A percentile compares a stretch with the other conserved stretches of the same genome.
Conservation (phyloP, 2,888 invertebrate genomes). For the Yponomeuta cagnagella region DNA sequence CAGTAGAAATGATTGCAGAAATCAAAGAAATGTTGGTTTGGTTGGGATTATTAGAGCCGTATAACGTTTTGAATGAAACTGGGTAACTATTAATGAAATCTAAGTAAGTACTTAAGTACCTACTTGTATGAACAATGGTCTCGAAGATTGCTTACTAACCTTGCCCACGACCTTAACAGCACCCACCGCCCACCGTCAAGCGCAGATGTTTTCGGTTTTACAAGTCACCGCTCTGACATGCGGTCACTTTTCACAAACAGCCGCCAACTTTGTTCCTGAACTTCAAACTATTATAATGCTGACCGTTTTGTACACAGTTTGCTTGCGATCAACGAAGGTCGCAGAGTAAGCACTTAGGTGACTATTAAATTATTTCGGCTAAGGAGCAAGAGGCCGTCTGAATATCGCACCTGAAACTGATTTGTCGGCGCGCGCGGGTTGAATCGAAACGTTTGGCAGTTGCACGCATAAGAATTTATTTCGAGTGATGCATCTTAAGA, state of each 20-base stretch:
- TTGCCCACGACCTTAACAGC: neutral
- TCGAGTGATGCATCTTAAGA: conserved; percentile 40
- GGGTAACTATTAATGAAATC: too few species aligned
- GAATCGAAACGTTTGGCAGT: conserved; percentile 58
- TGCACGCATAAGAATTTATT: conserved; percentile 41
- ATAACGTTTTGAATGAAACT: too few species aligned
- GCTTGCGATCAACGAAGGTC: conserved; percentile 26
- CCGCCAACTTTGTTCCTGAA: neutral
- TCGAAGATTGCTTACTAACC: neutral
- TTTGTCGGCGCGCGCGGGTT: conserved; percentile 45
- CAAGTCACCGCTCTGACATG: conserved; percentile 18
- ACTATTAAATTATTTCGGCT: conserved; percentile 16
- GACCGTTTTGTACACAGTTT: neutral
- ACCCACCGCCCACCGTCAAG: neutral
- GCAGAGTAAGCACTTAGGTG: conserved; percentile 20
- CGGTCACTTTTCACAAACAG: conserved; percentile 21
- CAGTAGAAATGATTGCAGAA: too few species aligned
- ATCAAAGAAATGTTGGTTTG: neutral
- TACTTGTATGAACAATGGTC: neutral
- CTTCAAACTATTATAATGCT: conserved; percentile 10
- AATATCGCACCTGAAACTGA: conserved; percentile 54
- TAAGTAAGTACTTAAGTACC: too few species aligned
- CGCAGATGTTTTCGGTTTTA: neutral
- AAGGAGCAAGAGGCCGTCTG: conserved; percentile 32
- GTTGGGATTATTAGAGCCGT: too few species aligned